phyloP scores from a whole-genome alignment of 2,113 vertebrate genomes.

The Tenrec ecaudatus region DNA sequence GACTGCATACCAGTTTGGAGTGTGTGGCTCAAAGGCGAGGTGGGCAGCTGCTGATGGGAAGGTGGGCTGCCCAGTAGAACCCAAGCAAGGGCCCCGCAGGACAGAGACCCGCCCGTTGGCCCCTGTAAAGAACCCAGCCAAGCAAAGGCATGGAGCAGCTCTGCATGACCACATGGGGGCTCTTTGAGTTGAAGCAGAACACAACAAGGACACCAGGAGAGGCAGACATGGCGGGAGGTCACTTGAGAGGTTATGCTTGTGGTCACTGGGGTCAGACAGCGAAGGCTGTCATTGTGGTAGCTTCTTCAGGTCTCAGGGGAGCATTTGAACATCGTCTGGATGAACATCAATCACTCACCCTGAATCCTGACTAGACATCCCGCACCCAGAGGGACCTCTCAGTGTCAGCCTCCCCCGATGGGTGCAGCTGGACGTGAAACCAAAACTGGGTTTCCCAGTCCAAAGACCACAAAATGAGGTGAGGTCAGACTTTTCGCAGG shows the following conservation, averaged over 20 bases:
- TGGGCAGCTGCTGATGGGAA: background rate
- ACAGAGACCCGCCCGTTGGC: background rate
- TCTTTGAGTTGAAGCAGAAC: background rate
- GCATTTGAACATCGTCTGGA: background rate
- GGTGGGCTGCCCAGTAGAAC: background rate
- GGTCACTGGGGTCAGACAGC: background rate
- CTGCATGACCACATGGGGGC: background rate
- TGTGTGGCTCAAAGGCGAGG: background rate
- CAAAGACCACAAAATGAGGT: slow-evolving; percentile 78
- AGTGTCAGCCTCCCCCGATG: slow-evolving; percentile 51
- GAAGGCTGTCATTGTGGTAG: background rate
- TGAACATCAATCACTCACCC: background rate
- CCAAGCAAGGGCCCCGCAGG: background rate
- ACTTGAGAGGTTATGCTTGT: background rate
- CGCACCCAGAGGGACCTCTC: background rate
- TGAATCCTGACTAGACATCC: background rate
- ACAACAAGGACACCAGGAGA: background rate
- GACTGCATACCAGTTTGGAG: background rate
- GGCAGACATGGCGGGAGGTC: background rate
- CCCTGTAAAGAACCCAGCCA: background rate
- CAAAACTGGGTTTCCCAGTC: slow-evolving; percentile 84
- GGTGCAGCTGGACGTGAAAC: slow-evolving; percentile 83
- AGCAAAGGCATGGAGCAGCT: background rate
- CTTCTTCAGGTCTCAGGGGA: background rate
- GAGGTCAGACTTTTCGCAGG: slow-evolving; percentile 80